Base-by-base conservation (phyloP, 2,888 invertebrate species). In the Heliconius ethilla region DNA sequence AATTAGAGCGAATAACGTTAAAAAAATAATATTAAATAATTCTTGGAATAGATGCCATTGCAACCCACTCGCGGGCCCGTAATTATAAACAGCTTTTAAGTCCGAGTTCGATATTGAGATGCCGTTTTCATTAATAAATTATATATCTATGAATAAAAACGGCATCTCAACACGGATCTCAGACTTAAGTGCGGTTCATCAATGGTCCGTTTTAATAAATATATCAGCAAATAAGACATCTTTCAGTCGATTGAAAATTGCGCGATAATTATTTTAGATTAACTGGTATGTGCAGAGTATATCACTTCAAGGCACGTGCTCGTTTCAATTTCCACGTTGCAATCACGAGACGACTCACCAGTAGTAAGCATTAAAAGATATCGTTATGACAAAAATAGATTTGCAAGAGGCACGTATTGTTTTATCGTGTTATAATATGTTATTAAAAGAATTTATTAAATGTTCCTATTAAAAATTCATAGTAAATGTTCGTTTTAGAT, bases 231-330 rank as follows among this genome's bases (percentile, higher is more conserved):
- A n/a, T 10, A 11, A 5, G 11, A 70, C 18, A 51, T 22, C 7
- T 51, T 51, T 51, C 15, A 15, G 18, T 45, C 15, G 11, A 18
- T 18, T 37, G n/a, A 37, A 59, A 72, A 62, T 73, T 62, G 13
- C 62, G 9, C 15, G 6, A 25, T 62, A 33, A 62, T 27, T 1
- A 29, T n/a, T 22, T 33, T 33, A 62, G 25, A 62, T 13, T 22
- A 3, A 22, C 63, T 27, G 22, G 62, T 11, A 63, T 40, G 25
- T 27, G 27, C 62, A 63, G 3, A 74, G 74, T 15, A 11, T 65
- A 15, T 55, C 59, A 15, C 84, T 84, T 78, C 75, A 69, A 76
- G 83, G 82, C 87, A 84, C 86, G 87, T 86, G 85, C 59, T 62
- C 10, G 67, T 75, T 75, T 73, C 75, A 55, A 74, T 70, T 74